A percentile compares a stretch with the other conserved stretches of the same genome.
These are phyloP conservation scores for Yponomeuta malinellus DNA, from an alignment of 2,888 invertebrate species.

Conservation along the genomic window DNA sequence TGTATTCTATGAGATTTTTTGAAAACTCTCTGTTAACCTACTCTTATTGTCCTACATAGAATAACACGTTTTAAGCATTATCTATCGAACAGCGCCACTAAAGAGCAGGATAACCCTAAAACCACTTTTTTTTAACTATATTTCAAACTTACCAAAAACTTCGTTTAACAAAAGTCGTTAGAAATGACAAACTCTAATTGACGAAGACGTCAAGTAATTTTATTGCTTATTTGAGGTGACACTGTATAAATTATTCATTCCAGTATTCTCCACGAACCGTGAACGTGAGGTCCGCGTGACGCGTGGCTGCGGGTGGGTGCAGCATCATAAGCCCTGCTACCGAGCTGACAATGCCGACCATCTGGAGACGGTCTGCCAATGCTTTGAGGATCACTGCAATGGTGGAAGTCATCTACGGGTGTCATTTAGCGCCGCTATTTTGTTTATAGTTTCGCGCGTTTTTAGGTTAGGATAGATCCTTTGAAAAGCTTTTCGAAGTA, in stretches of 20 bases:
- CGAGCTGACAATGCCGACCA: conserved; percentile 77
- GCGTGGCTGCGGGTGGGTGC: conserved; percentile 80
- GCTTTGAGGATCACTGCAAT: conserved; percentile 79
- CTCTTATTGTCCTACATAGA: too few relatives aligned
- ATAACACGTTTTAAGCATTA: too few relatives aligned
- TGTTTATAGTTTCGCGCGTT: not conserved
- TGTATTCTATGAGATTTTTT: too few relatives aligned
- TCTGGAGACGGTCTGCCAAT: conserved; percentile 77
- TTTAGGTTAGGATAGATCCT: not conserved
- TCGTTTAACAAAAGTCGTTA: too few relatives aligned
- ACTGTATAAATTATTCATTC: conserved; percentile 24
- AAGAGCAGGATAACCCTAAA: too few relatives aligned
- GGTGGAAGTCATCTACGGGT: conserved; percentile 28
- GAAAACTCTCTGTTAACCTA: too few relatives aligned
- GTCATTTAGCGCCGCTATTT: not conserved
- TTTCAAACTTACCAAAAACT: too few relatives aligned
- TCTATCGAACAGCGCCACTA: too few relatives aligned
- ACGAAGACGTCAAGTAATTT: too few relatives aligned
- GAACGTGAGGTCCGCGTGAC: conserved; percentile 69
- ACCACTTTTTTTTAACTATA: too few relatives aligned
- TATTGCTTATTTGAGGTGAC: too few relatives aligned
- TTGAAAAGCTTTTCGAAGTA: not conserved
- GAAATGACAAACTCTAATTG: too few relatives aligned
- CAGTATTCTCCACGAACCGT: conserved; percentile 52
- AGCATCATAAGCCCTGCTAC: conserved; percentile 66